Evolutionary conservation across 2,113 vertebrate species (phyloP).

Genomic region (Neogale vison): DNA sequence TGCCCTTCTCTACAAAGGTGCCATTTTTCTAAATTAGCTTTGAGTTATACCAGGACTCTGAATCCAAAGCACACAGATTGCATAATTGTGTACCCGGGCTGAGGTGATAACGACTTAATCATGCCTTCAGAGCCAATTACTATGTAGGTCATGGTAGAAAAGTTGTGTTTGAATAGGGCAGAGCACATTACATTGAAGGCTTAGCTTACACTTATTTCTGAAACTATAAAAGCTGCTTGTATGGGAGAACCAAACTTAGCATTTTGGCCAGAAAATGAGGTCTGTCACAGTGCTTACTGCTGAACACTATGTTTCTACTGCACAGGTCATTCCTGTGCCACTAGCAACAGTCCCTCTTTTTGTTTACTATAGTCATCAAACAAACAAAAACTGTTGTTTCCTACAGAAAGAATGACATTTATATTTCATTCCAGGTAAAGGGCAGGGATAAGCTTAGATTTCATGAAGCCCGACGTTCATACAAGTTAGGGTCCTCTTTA

Average conservation of each 20-base stretch:
- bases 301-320: background rate
- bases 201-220: slow-evolving; percentile 33
- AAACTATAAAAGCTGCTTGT: background rate
- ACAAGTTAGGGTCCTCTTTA: background rate
- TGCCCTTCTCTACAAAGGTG: background rate
- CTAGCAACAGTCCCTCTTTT: background rate
- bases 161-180: background rate
- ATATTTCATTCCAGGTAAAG: background rate
- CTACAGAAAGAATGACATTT: background rate
- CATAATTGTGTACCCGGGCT: slow-evolving; percentile 46
- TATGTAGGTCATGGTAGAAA: slow-evolving; percentile 31
- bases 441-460: background rate
- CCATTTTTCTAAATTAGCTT: slow-evolving; percentile 33
- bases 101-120: slow-evolving; percentile 29
- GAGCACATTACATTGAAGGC: background rate
- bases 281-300: background rate
- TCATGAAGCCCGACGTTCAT: background rate
- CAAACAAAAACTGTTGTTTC: background rate
- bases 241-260: background rate
- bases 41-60: background rate
- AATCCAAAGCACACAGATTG: slow-evolving; percentile 57
- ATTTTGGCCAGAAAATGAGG: background rate
- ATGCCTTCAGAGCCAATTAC: background rate
- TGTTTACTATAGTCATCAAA: background rate
- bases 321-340: background rate